Evolutionary conservation across 2,797 vertebrate genomes (phyloP), one percentile per base, ranked within the genome.

Genomic region (Amblyraja radiata): DNA sequence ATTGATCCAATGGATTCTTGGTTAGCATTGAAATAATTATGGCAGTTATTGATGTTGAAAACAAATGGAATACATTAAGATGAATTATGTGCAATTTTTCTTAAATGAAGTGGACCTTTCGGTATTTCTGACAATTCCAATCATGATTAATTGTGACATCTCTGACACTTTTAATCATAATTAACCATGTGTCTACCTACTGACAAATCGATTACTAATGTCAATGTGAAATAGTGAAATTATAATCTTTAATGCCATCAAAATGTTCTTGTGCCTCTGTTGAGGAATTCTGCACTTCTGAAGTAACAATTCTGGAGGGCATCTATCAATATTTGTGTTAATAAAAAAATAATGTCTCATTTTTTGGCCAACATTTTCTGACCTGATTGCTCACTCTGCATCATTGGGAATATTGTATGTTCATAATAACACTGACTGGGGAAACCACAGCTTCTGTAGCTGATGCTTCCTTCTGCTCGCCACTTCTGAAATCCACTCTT

Each of bases 31-130:
- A 36, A 92, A 92, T 92, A 92, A 92, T 28, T 23, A 46, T 74
- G 68, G 74, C 23, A 25, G 68, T 91, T 68, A 76, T 46, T 74
- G 39, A 71, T 36, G 90, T 32, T 76, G 58, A 76, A 74, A 58
- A 13, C 65, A 92, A 92, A 76, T 76, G 21, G 68, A 92, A 76
- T 73, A 92, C 65, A 92, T 92, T 73, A 92, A 92, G 23, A 68
- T 74, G 90, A 74, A 91, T 91, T 74, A 91, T 36, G 23, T 73
- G 68, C 13, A 54, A 74, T 73, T 46, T 39, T 25, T 25, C 6
- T 74, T 74, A 76, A 92, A 58, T 36, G 39, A 1, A 7, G 14
- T 13, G 5, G 13, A 16, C 36, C 90, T 92, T 92, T 76, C 13
- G 39, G 23, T 71, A 74, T 28, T 54, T 39, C 6, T 84, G 46